These are phyloP conservation scores for Gallinago jamesoni DNA, from an alignment of 2,113 vertebrate genomes.

Conservation along the genomic window DNA sequence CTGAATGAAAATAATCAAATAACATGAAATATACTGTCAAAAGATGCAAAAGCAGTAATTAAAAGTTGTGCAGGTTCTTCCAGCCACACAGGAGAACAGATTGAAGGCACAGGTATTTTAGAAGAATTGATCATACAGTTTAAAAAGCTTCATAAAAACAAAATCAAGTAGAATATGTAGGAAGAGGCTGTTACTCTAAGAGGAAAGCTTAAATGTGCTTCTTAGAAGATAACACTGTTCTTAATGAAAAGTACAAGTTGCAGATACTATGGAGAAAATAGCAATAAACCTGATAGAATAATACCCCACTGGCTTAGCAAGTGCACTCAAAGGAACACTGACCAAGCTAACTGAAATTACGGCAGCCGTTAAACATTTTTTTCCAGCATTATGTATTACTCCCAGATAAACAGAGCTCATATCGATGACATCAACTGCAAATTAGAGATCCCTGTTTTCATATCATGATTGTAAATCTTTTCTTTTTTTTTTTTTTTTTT, in stretches of 20 bases:
- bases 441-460: slow-evolving; percentile 15
- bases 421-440: slow-evolving; percentile 6
- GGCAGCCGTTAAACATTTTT: not conserved
- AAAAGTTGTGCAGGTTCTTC: not conserved
- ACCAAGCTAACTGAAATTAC: slow-evolving; percentile 38
- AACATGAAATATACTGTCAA: not conserved
- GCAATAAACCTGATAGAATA: not conserved
- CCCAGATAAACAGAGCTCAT: slow-evolving; percentile 29
- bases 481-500: not conserved
- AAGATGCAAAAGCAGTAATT: not conserved
- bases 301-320: not conserved
- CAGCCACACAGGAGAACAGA: not conserved
- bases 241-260: slow-evolving; percentile 37
- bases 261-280: not conserved
- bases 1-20: not conserved
- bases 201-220: not conserved
- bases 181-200: not conserved
- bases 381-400: slow-evolving; percentile 26
- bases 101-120: not conserved
- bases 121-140: not conserved
- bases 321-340: not conserved
- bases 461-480: not conserved
- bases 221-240: slow-evolving; percentile 11
- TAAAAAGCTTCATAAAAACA: not conserved
- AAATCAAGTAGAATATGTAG: not conserved